Evolutionary conservation across 2,797 vertebrate species (phyloP).

Genomic region (Gobionotothen gibberifrons): DNA sequence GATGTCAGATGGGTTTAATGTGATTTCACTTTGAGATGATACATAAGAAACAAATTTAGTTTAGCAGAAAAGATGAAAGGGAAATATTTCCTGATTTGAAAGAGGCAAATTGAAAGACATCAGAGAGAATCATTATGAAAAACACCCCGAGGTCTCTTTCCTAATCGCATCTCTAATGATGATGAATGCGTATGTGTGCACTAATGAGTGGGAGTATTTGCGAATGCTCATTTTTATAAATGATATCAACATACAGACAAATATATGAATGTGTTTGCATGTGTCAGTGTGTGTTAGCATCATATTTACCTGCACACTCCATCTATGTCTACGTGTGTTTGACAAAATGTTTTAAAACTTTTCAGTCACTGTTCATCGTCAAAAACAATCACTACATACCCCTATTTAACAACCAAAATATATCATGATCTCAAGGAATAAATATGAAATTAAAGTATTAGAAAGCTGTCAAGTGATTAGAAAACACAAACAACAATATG

Average conservation of each 20-base stretch:
- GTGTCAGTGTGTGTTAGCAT: neutral
- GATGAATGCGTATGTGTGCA: slow-evolving; percentile 48
- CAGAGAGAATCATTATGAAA: slow-evolving; percentile 55
- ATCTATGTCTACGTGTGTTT: neutral
- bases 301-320: neutral
- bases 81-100: slow-evolving; percentile 44
- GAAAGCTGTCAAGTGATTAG: slow-evolving; percentile 33
- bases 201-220: slow-evolving; percentile 22
- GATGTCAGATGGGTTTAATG: slow-evolving; percentile 39
- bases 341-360: neutral
- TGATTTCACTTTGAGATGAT: slow-evolving; percentile 43
- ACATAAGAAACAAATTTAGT: slow-evolving; percentile 36
- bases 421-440: slow-evolving; percentile 2
- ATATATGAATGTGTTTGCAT: neutral
- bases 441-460: slow-evolving; percentile 34
- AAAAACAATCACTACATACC: slow-evolving; percentile 2
- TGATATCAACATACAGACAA: slow-evolving; percentile 12
- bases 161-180: slow-evolving; percentile 67
- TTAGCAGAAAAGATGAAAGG: slow-evolving; percentile 59
- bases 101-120: slow-evolving; percentile 52
- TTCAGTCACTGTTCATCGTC: neutral
- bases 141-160: slow-evolving; percentile 65
- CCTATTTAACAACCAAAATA: neutral
- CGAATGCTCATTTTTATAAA: slow-evolving; percentile 3
- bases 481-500: slow-evolving; percentile 26